Percentiles rank a stretch among this genome's conserved stretches.
phyloP scores from a whole-genome alignment of 1,140 invertebrate species.

The Amphibalanus amphitrite region DNA sequence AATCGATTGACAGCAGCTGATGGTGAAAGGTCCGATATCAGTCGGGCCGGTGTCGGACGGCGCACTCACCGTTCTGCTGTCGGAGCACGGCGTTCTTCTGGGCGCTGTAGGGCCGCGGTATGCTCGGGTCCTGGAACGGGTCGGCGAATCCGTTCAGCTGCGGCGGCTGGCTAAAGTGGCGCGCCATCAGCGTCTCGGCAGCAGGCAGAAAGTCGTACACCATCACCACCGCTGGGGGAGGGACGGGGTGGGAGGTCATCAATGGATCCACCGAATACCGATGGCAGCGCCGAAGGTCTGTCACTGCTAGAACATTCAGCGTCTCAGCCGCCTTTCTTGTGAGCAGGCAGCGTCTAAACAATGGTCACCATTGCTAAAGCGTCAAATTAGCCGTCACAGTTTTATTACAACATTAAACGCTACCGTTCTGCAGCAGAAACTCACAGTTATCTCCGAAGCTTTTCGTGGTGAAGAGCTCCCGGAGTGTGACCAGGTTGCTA shows the following conservation, averaged over 20 bases:
- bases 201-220: slow-evolving; percentile 90
- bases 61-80: slow-evolving; percentile 7
- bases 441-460: slow-evolving; percentile 67
- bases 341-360: no score
- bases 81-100: slow-evolving; percentile 31
- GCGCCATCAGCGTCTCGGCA: slow-evolving; percentile 65
- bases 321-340: no score
- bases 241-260: not conserved
- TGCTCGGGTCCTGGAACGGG: slow-evolving; percentile 60
- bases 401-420: no score
- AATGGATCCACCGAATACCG: no score
- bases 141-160: slow-evolving; percentile 54
- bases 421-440: no score
- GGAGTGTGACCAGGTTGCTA: slow-evolving; percentile 73
- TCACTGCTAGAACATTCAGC: no score
- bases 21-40: no score
- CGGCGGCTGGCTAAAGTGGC: slow-evolving; percentile 53
- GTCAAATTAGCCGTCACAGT: no score
- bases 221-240: slow-evolving; percentile 72
- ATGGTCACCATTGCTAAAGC: no score
- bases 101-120: slow-evolving; percentile 61
- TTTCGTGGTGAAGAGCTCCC: slow-evolving; percentile 86
- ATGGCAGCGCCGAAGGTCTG: no score
- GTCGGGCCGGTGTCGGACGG: no score
- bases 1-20: no score